Conservation (phyloP, 2,888 invertebrate genomes). For the Vesta saturnalis region DNA sequence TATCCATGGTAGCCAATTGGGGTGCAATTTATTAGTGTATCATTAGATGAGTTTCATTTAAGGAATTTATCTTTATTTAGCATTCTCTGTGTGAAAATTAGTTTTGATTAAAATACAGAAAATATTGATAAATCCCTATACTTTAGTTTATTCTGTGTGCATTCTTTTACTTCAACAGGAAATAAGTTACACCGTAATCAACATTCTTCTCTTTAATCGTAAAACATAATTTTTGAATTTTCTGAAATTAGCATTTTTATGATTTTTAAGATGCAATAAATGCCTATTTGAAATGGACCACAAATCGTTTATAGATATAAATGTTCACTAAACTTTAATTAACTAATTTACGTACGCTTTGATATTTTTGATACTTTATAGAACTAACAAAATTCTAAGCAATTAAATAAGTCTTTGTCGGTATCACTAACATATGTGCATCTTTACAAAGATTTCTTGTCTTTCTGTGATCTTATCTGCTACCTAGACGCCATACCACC, state of each 20-base stretch:
- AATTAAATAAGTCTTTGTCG: slow-evolving; percentile 35
- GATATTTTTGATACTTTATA: neutral
- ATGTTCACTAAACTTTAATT: neutral
- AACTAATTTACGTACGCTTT: neutral
- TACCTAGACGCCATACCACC: slow-evolving; percentile 28
- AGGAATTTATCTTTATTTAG: no score
- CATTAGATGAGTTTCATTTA: no score
- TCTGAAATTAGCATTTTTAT: neutral
- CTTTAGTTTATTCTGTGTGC: no score
- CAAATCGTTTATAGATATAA: slow-evolving; percentile 1
- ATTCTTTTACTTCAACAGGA: no score
- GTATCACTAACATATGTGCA: slow-evolving; percentile 23
- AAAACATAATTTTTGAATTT: neutral
- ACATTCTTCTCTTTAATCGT: neutral
- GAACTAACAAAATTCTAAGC: slow-evolving; percentile 1
- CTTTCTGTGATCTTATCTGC: slow-evolving; percentile 33
- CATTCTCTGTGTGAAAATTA: no score
- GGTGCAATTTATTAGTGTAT: no score
- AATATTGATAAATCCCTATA: no score
- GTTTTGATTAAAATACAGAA: no score
- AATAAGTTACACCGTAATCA: no score
- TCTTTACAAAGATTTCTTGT: slow-evolving; percentile 36
- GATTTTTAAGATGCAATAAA: neutral
- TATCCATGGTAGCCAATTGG: no score
- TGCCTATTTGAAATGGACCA: neutral